Evolutionary conservation across 2,888 invertebrate species (phyloP), one percentile per base, ranked within the genome.

Genomic region (Thelaira solivaga): DNA sequence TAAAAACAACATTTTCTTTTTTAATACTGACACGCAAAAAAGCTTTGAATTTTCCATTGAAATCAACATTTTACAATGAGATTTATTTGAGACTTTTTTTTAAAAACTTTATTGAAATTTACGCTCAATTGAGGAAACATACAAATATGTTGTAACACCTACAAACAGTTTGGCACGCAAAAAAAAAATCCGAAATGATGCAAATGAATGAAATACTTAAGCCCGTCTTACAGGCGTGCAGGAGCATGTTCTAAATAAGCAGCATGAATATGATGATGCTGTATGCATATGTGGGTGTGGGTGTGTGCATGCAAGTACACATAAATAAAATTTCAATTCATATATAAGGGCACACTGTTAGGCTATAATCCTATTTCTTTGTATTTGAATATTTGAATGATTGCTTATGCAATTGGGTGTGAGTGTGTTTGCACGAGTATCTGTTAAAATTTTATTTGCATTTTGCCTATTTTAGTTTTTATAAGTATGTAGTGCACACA

Each of bases 101-200:
- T 8, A 11, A 47, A 62, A 45, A 59, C 51, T 73, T 69, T 45
- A 73, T 47, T 65, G 57, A 67, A 73, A 76, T 74, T 76, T 76
- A 65, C 69, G 74, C 76, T 80, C 64, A 69, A 74, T 76, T 76
- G 76, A 74, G 55, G 62, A 61, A 41, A 29, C 59, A 41, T 62
- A 47, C 47, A 43, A 22, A 47, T 41, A 36, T 69, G 41, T 55
- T 67, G 59, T 47, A 36, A 39, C 61, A 45, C 43, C 49, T 45
- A 53, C 26, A 11, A 29, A 61, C 29, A 59, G 43, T 39, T 55
- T 53, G 16, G 11, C 36, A 29, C 6, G 13, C 31, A 8, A 57
- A 29, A 49, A 45, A 53, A 51, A 57, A 24, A 45, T n/a, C 24
- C n/a, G 47, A 20, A 43, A 18, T 4, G 16, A 22, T 7, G 2